Evolutionary conservation across 2,113 vertebrate species (phyloP), one percentile per base, ranked within the genome.

Genomic region (Limanda limanda): DNA sequence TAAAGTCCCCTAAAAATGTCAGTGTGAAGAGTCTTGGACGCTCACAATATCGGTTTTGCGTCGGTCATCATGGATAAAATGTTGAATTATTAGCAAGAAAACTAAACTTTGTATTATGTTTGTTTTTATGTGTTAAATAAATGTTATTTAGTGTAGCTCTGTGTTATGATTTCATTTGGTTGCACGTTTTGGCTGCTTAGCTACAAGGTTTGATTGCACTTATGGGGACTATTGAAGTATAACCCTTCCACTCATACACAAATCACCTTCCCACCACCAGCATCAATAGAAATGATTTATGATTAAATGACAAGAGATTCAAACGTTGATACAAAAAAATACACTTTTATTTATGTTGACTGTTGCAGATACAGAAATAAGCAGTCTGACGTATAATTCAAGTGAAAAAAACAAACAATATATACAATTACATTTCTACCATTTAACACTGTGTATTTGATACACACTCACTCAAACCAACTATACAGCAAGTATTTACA

Each of bases 401-500:
- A 60, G 74, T 64, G 37, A 47, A 69, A 81, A 51, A 57, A 11
- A 65, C 7, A 17, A 65, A 10, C 23, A 83, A 74, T 70, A 88
- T 73, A 78, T 75, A 79, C 70, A 88, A 56, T 48, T 86, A 72
- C 79, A 81, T 78, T 57, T 47, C 71, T 55, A 78, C 51, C 2
- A 2, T 71, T 62, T 54, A 78, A 73, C 59, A 62, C 56, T 86
- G 82, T 89, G 88, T 84, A 93, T 93, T 86, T 85, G 24, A 91
- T 86, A 90, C 87, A 92, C 90, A 79, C 79, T 83, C 59, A 56
- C n/a, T 70, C 48, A 71, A 69, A 79, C 31, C 27, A 31, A 31
- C 59, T 86, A 81, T 82, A 81, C 79, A 85, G 86, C 79, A 89
- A 90, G 86, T 89, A 90, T 91, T 88, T 84, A 88, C 81, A 91